Base-by-base conservation (phyloP, 2,113 vertebrate genomes). In the Stictonetta naevosa region DNA sequence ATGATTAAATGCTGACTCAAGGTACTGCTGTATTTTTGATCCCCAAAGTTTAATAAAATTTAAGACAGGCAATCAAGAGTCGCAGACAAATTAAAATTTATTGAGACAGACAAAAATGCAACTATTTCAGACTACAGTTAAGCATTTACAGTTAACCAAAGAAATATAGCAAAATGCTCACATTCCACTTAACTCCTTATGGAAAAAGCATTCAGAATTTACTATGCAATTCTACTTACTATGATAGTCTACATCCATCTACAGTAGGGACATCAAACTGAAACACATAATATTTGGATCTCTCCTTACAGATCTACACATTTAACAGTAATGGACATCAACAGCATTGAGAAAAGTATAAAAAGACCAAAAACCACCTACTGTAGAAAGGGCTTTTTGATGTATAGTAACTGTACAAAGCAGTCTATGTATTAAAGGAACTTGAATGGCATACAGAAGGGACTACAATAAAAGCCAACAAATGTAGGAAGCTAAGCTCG, bases 11-110 rank as follows among this genome's bases (percentile, higher is more conserved):
- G 79, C 75, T 94, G 91, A 91, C 72, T 95, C 76, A 83, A 72
- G 48, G 36, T 48, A 72, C 28, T 19, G 44, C 77, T 42, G 67
- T 25, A 58, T 18, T 95, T 88, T 80, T 62, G 62, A 83, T 93
- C 77, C 81, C 52, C 28, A 12, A 60, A 90, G 71, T 86, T 84
- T 76, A 77, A 81, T 71, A 69, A 94, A 86, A 95, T n/a, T 86
- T 93, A 96, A 78, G 66, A 86, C 66, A 88, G 68, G 89, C 90
- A 75, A 52, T 42, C 63, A 72, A 59, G 50, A 73, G 18, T 83
- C 96, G 73, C 98, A 97, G 98, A 98, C 97, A 98, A 98, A 98
- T 97, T 97, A 98, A 98, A 98, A 98, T 98, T 98, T 98, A 98
- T 98, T 98, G 96, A 98, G 97, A 98, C 98, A 95, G 98, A 98